Evolutionary conservation across 2,113 vertebrate genomes (phyloP).

Genomic region (Vicugna pacos): DNA sequence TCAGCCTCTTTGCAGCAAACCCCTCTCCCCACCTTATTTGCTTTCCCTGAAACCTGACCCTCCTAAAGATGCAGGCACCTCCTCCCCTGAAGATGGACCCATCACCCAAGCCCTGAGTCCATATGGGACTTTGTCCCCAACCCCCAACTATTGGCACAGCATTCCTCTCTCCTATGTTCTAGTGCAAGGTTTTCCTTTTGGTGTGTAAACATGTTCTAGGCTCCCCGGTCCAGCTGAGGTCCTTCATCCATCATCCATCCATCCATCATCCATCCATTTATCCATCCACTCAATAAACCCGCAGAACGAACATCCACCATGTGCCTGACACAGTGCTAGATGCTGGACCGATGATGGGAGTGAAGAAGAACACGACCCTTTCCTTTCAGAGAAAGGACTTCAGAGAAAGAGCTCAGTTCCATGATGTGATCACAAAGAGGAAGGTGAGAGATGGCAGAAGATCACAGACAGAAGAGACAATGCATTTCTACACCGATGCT

Average conservation of each 20-base stretch:
- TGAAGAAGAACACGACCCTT: neutral
- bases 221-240: neutral
- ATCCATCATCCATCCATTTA: neutral
- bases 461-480: neutral
- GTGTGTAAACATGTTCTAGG: neutral
- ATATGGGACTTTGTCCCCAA: neutral
- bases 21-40: neutral
- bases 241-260: neutral
- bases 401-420: constrained; percentile 11
- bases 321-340: neutral
- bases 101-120: neutral
- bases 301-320: rapidly evolving
- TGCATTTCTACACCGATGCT: neutral
- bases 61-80: neutral
- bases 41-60: neutral
- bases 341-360: rapidly evolving
- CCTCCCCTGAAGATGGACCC: neutral
- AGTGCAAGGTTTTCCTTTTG: neutral
- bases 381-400: neutral
- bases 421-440: neutral
- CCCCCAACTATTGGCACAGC: neutral
- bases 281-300: neutral
- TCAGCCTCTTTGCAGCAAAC: neutral
- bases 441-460: neutral
- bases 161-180: neutral